Evolutionary conservation across 2,797 vertebrate genomes (phyloP), one percentile per base, ranked within the genome.

Genomic region (Heterohyrax brucei): DNA sequence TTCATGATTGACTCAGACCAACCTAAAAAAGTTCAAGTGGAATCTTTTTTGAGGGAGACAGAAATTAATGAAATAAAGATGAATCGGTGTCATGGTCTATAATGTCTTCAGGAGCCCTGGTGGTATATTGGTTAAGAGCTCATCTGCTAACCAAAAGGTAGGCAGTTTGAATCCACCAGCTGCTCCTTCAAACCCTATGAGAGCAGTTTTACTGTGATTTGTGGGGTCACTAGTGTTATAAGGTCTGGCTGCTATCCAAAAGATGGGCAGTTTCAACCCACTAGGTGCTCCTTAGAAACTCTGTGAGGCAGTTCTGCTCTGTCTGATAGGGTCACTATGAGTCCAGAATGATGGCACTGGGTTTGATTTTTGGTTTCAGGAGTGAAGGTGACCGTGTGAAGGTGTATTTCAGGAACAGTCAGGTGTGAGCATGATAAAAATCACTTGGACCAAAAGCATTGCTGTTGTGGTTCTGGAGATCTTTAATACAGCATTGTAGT

Each of bases 21-120:
- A 97, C 56, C 7, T 50, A 66, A n/a, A 79, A 85, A 92, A 73
- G 4, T 72, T 89, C 56, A 87, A 68, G 88, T 46, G 61, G 22
- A 53, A 66, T 26, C 1, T 72, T 61, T 50, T 33, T 80, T n/a
- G 3, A 1, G 19, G 16, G 13, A 9, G 8, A 4, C 48, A 79
- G 53, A 76, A 77, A 68, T 24, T 33, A 68, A 56, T 30, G 24
- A 82, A 86, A 66, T 64, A 82, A 82, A 81, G 13, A 72, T 14
- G 33, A 73, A 56, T 21, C 90, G 24, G 13, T 28, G 77, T 94
- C 73, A 28, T 12, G n/a, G 68, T 19, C 68, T 21, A 78, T 24
- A 48, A 50, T 77, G 16, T 16, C 30, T 78, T 81, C 48, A 68
- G 13, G 7, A 48, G 53, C 53, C 53, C 53, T 56, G 53, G 53